Percentiles rank a stretch among this genome's conserved stretches.
Evolutionary conservation across 2,797 vertebrate genomes (phyloP).

Genomic region (Coluber constrictor): DNA sequence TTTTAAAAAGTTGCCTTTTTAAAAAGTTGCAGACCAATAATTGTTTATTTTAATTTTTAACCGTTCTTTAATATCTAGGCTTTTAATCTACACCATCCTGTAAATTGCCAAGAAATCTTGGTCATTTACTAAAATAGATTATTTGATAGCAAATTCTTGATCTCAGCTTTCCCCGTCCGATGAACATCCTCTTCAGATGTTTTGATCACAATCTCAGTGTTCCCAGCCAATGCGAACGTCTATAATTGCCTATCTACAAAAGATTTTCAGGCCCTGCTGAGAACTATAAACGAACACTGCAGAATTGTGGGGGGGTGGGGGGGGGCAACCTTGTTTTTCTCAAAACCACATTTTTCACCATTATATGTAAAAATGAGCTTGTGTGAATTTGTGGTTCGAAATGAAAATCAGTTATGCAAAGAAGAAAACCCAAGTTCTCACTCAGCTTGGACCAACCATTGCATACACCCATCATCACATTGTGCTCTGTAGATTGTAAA

Average conservation of each 20-base stretch:
- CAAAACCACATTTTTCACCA: neutral
- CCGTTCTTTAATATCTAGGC: neutral
- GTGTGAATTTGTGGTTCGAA: neutral
- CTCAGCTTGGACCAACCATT: neutral
- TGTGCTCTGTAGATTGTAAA: neutral
- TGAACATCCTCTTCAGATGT: neutral
- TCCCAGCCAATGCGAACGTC: neutral
- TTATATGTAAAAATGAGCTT: neutral
- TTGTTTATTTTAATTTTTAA: neutral
- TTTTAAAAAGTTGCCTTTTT: neutral
- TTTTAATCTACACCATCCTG: neutral
- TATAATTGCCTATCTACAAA: neutral
- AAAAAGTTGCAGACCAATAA: neutral
- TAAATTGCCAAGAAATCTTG: neutral
- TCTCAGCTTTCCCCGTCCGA: neutral
- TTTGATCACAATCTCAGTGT: neutral
- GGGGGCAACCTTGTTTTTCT: neutral
- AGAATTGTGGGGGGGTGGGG: neutral
- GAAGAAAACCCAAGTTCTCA: neutral
- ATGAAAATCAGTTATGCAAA: neutral
- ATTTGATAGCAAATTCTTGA: neutral
- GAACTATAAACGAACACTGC: neutral
- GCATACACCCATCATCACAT: too few species aligned
- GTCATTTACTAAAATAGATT: neutral
- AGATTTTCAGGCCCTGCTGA: neutral